These are phyloP conservation scores for Dermochelys coriacea DNA, from an alignment of 2,797 vertebrate species.

Conservation along the genomic window DNA sequence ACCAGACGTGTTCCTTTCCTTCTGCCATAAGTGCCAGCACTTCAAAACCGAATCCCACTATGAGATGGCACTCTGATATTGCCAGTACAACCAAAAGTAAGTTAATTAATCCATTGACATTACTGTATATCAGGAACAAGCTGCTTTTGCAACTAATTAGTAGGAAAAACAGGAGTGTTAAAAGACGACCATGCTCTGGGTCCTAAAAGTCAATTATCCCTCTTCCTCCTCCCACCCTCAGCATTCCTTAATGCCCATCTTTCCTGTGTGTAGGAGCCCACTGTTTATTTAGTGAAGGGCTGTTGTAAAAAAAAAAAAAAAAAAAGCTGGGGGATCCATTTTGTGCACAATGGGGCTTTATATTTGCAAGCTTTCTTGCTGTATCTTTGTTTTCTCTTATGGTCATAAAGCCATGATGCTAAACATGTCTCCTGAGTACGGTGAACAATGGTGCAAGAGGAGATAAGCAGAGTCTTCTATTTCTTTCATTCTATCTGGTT, in stretches of 20 bases:
- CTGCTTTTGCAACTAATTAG: background rate
- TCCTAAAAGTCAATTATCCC: background rate
- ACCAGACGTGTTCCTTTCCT: background rate
- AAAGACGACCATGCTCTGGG: background rate
- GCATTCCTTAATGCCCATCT: background rate
- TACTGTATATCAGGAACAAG: background rate
- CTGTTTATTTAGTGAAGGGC: constrained; percentile 18
- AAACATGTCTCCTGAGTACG: constrained; percentile 40
- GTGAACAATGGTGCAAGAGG: constrained; percentile 12
- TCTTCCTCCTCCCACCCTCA: background rate
- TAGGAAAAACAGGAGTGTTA: background rate
- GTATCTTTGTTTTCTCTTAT: constrained; percentile 18
- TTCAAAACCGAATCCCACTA: background rate
- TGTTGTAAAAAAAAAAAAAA: background rate
- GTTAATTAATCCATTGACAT: accelerated
- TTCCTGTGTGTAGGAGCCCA: background rate
- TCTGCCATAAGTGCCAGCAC: background rate
- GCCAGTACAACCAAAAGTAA: background rate
- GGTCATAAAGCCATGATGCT: constrained; percentile 23
- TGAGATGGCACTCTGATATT: background rate
- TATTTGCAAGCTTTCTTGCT: constrained; percentile 9
- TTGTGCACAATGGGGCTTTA: background rate
- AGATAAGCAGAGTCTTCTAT: constrained; percentile 14
- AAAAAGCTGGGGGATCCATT: background rate
- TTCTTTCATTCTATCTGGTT: constrained; percentile 15